Evolutionary conservation across 2,113 vertebrate genomes (phyloP).

Genomic region (Gambusia affinis): DNA sequence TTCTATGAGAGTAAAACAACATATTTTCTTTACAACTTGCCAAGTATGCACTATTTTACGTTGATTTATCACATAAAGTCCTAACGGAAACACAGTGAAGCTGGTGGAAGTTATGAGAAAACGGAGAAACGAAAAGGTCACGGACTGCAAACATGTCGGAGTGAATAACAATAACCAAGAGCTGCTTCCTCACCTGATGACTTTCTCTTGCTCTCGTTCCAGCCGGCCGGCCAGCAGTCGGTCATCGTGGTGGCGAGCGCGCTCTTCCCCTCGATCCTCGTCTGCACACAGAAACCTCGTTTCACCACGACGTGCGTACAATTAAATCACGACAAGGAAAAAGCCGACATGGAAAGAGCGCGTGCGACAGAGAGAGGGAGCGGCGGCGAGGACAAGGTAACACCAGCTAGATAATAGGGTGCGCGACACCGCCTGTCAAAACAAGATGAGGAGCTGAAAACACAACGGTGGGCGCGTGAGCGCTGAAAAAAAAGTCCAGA

Average conservation of each 20-base stretch:
- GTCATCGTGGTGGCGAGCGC: conserved; percentile 85
- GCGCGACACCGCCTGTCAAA: conserved; percentile 36
- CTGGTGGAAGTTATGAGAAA: no score
- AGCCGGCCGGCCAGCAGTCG: conserved; percentile 87
- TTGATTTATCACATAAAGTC: no score
- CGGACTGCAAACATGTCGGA: background rate
- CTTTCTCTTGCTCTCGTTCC: conserved; percentile 93
- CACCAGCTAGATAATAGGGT: conserved; percentile 30
- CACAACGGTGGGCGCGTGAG: conserved; percentile 20
- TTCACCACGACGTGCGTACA: background rate
- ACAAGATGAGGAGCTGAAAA: conserved; percentile 43
- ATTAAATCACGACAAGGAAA: background rate
- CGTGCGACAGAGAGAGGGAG: background rate
- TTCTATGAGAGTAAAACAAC: background rate
- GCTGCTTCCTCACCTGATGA: conserved; percentile 84
- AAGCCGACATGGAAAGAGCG: background rate
- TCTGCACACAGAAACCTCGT: conserved; percentile 60
- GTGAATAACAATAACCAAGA: background rate
- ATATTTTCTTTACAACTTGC: no score
- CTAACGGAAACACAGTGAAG: no score
- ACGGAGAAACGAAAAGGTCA: background rate
- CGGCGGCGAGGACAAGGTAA: conserved; percentile 20
- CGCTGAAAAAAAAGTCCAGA: conserved; percentile 3
- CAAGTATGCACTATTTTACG: no score
- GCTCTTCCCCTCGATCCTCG: conserved; percentile 88